phyloP scores from a whole-genome alignment of 2,888 invertebrate species.

The Caprella mutica region DNA sequence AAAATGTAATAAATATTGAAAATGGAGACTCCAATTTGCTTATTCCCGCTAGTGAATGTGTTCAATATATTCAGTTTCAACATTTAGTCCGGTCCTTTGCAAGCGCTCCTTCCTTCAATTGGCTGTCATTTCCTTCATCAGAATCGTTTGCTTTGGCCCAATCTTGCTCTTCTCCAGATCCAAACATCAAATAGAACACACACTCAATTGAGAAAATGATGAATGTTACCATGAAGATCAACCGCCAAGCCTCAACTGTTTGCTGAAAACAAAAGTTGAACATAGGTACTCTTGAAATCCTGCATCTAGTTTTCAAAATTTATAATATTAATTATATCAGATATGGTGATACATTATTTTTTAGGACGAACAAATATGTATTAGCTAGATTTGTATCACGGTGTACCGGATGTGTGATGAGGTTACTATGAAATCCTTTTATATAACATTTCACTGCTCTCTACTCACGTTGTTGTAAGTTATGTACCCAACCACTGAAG shows the following conservation, averaged over 20 bases:
- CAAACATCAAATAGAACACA: slow-evolving; percentile 52
- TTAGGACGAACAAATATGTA: no score
- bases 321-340: no score
- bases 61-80: no score
- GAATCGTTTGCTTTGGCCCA: slow-evolving; percentile 22
- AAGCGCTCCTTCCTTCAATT: background rate
- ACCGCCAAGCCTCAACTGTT: slow-evolving; percentile 61
- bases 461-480: slow-evolving; percentile 61
- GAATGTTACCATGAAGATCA: slow-evolving; percentile 64
- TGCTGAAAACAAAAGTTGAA: slow-evolving; percentile 50
- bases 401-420: no score
- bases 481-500: slow-evolving; percentile 58
- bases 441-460: background rate
- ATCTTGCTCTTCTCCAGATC: slow-evolving; percentile 48
- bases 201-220: slow-evolving; percentile 57
- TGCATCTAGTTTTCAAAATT: no score
- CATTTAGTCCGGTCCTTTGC: no score
- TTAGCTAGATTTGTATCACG: no score
- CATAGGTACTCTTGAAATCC: no score
- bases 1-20: no score
- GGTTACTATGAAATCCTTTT: background rate
- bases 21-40: no score
- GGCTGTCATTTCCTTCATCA: background rate
- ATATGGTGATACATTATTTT: no score
- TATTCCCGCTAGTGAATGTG: no score